Evolutionary conservation across 2,113 vertebrate genomes (phyloP).

Genomic region (Stictonetta naevosa): DNA sequence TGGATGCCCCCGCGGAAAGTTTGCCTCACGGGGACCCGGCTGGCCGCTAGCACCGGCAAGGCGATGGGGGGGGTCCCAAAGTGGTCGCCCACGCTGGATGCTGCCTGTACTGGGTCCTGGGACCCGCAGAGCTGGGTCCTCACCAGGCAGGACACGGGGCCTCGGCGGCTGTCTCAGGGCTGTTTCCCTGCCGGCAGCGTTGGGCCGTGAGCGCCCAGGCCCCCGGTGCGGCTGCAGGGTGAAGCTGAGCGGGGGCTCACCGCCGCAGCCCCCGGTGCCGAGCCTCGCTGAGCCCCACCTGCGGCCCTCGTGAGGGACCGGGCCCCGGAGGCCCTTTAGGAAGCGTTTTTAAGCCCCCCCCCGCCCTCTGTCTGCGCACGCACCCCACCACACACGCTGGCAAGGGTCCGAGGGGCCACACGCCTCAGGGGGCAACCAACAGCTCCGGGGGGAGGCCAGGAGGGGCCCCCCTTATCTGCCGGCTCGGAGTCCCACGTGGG

Average conservation of each 20-base stretch:
- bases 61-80: neutral
- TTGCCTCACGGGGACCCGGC: neutral
- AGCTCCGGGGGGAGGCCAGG: too few relatives aligned
- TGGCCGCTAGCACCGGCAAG: neutral
- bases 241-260: conserved; percentile 70
- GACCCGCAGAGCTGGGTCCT: neutral
- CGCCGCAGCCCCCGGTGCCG: too few relatives aligned
- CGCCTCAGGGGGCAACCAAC: too few relatives aligned
- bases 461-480: too few relatives aligned
- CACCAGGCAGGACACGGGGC: too few relatives aligned
- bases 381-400: neutral
- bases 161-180: neutral
- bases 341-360: too few relatives aligned
- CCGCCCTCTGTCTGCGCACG: neutral
- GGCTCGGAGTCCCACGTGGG: too few relatives aligned
- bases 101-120: neutral
- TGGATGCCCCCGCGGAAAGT: neutral
- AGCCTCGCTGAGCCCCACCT: neutral
- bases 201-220: conserved; percentile 56
- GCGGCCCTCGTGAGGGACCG: too few relatives aligned
- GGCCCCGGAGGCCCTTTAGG: neutral
- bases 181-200: conserved; percentile 63
- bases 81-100: neutral
- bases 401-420: too few relatives aligned
- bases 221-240: conserved; percentile 80